Evolutionary conservation across 2,888 invertebrate species (phyloP).

Genomic region (Smittia aterrima): DNA sequence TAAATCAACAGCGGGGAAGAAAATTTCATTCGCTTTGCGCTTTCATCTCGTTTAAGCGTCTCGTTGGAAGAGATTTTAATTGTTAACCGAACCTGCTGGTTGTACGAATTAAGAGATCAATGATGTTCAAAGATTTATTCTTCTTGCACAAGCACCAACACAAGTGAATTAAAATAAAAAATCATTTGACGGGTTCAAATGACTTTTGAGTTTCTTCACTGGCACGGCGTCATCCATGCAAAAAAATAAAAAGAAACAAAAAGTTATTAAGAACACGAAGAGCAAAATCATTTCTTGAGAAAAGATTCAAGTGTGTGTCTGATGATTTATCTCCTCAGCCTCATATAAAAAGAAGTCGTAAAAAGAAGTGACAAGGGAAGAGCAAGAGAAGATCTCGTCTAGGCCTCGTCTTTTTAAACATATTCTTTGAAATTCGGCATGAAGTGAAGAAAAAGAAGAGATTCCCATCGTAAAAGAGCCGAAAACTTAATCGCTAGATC

Average conservation of each 20-base stretch:
- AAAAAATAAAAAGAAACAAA: not conserved
- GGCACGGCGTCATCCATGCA: not conserved
- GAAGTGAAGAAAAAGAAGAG: no score
- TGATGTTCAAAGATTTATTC: not conserved
- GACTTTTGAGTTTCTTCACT: not conserved
- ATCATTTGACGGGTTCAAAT: not conserved
- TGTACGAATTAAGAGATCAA: not conserved
- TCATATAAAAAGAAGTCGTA: not conserved
- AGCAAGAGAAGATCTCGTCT: not conserved
- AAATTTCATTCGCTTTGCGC: not conserved
- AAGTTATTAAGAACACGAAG: not conserved
- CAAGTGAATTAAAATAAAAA: no score
- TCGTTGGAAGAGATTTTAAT: constrained; percentile 31
- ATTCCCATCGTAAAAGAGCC: not conserved
- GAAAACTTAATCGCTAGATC: not conserved
- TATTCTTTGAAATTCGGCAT: no score
- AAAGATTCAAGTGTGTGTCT: not conserved
- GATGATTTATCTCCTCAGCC: not conserved
- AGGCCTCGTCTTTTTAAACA: not conserved
- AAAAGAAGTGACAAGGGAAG: constrained; percentile 3
- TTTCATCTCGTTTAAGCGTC: not conserved
- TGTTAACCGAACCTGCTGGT: not conserved
- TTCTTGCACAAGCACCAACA: no score
- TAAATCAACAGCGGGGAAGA: constrained; percentile 22
- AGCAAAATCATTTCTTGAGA: not conserved